These are phyloP conservation scores for Oncorhynchus keta DNA, from an alignment of 2,113 vertebrate genomes.

Conservation along the genomic window DNA sequence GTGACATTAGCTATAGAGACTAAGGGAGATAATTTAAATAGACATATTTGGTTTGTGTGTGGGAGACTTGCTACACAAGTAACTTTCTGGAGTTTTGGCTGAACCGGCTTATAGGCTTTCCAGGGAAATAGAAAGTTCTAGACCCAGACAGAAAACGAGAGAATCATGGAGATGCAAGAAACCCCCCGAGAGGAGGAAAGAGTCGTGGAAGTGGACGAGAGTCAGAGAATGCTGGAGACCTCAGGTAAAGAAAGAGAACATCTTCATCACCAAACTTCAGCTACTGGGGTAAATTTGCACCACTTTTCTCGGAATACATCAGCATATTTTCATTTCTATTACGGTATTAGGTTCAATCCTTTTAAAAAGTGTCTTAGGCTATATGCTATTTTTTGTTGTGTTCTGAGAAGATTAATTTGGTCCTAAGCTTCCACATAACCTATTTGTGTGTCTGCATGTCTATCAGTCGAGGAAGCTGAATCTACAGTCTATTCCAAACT, in stretches of 20 bases:
- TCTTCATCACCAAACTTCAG: neutral
- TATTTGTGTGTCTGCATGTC: conserved; percentile 29
- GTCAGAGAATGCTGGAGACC: neutral
- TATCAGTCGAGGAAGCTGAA: conserved; percentile 41
- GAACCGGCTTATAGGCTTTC: neutral
- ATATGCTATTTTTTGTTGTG: too few species aligned
- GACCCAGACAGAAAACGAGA: conserved; percentile 8
- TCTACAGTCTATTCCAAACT: conserved; percentile 39
- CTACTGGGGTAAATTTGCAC: too few species aligned
- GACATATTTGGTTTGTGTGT: too few species aligned
- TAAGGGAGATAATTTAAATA: too few species aligned
- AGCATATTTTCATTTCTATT: too few species aligned
- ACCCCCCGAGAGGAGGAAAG: neutral
- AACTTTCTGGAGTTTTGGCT: neutral
- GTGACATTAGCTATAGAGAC: too few species aligned
- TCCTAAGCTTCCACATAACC: too few species aligned
- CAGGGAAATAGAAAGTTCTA: conserved; percentile 42
- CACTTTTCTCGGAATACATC: too few species aligned
- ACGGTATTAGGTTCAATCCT: too few species aligned
- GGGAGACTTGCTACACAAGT: conserved; percentile 19
- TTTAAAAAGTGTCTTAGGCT: too few species aligned
- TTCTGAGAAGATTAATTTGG: too few species aligned
- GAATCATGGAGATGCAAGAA: neutral
- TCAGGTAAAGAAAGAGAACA: conserved; percentile 40
- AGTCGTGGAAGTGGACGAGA: conserved; percentile 7